These are phyloP conservation scores for Margaritifera margaritifera DNA, from an alignment of 2,888 invertebrate species.

Conservation along the genomic window DNA sequence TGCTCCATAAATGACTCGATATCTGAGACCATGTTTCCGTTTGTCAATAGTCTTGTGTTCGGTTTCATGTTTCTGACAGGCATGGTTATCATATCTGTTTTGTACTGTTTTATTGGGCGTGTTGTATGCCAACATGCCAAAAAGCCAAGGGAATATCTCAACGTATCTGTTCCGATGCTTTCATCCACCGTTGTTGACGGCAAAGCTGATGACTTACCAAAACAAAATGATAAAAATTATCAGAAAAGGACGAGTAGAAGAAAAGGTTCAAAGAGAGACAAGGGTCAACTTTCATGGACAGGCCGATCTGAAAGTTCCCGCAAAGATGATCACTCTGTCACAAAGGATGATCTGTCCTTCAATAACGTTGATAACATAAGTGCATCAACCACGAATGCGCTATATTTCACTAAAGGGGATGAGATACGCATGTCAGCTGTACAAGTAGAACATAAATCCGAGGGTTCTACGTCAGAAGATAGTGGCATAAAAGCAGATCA, in stretches of 20 bases:
- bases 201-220: background rate
- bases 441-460: too few species aligned
- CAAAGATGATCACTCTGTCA: too few species aligned
- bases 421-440: too few species aligned
- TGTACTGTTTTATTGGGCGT: slow-evolving; percentile 42
- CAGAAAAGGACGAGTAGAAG: too few species aligned
- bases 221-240: too few species aligned
- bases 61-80: slow-evolving; percentile 28
- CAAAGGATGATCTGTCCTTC: too few species aligned
- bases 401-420: too few species aligned
- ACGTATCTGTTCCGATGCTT: slow-evolving; percentile 21
- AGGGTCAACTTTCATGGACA: too few species aligned
- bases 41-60: slow-evolving; percentile 30
- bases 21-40: slow-evolving; percentile 33
- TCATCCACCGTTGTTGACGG: slow-evolving; percentile 17
- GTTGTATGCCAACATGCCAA: slow-evolving; percentile 28
- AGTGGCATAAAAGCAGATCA: slow-evolving; percentile 27
- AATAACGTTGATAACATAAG: too few species aligned
- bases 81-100: slow-evolving; percentile 24
- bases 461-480: slow-evolving; percentile 13
- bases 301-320: too few species aligned
- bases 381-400: too few species aligned
- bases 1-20: slow-evolving; percentile 47
- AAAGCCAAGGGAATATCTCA: slow-evolving; percentile 10
- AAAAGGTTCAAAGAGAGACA: too few species aligned